Evolutionary conservation across 2,888 invertebrate genomes (phyloP).

Genomic region (Cephalotes varians): DNA sequence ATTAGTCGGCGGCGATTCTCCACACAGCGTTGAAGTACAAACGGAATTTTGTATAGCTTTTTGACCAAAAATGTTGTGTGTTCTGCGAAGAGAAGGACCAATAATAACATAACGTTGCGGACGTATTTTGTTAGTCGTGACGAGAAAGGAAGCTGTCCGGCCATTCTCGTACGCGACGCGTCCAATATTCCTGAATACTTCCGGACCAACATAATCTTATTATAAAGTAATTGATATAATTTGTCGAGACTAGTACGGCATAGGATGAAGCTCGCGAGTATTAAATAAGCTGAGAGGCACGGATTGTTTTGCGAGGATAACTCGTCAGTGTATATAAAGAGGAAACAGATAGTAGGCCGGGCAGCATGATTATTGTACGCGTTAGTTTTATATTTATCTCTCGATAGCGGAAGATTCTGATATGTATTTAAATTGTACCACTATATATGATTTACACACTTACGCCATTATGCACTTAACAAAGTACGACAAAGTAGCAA

Average conservation of each 20-base stretch:
- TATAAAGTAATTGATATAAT: conserved; percentile 28
- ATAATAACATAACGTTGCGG: conserved; percentile 32
- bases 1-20: conserved; percentile 17
- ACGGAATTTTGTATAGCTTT: conserved; percentile 50
- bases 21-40: conserved; percentile 48
- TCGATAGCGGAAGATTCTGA: conserved; percentile 33
- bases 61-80: conserved; percentile 52
- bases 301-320: conserved; percentile 28
- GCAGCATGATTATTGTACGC: conserved; percentile 34
- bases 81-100: conserved; percentile 47
- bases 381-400: conserved; percentile 51
- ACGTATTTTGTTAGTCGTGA: not conserved
- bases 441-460: conserved; percentile 27
- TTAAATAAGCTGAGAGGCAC: conserved; percentile 13
- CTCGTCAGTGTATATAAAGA: conserved; percentile 33
- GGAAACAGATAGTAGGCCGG: conserved; percentile 22
- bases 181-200: conserved; percentile 45
- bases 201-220: conserved; percentile 48
- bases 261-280: conserved; percentile 29
- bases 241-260: conserved; percentile 11
- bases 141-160: not conserved
- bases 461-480: conserved; percentile 53
- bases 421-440: conserved; percentile 45
- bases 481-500: conserved; percentile 25
- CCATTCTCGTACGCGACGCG: conserved; percentile 12